Conservation (phyloP, 2,113 vertebrate genomes). For the Aix galericulata region DNA sequence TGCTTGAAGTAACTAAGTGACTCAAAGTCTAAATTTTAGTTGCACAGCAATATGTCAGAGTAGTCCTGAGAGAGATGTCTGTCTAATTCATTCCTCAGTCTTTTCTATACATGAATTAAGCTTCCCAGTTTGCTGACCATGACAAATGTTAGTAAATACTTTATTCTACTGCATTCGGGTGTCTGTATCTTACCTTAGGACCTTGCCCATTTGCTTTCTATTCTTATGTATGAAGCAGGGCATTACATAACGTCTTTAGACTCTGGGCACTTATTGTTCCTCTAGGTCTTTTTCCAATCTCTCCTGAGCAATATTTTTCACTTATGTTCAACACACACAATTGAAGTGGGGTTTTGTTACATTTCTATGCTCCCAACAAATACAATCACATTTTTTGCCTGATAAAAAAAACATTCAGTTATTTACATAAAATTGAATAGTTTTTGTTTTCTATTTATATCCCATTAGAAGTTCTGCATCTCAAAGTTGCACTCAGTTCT, state of each 20-base stretch:
- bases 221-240: not conserved
- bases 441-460: not conserved
- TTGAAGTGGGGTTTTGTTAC: not conserved
- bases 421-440: not conserved
- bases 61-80: not conserved
- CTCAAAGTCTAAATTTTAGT: not conserved
- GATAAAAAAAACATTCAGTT: not conserved
- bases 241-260: not conserved
- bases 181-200: not conserved
- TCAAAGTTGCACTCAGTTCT: not conserved
- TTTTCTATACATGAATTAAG: not conserved
- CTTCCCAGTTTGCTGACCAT: not conserved
- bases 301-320: not conserved
- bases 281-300: not conserved
- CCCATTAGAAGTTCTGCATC: not conserved
- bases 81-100: not conserved
- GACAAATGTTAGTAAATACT: not conserved
- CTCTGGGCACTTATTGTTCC: not conserved
- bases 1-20: not conserved
- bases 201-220: fast-evolving
- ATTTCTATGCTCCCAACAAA: not conserved
- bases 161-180: not conserved
- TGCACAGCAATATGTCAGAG: not conserved
- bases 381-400: not conserved
- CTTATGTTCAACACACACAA: not conserved